Evolutionary conservation across 2,113 vertebrate genomes (phyloP), one percentile per base, ranked within the genome.

Genomic region (Halichoeres trimaculatus): DNA sequence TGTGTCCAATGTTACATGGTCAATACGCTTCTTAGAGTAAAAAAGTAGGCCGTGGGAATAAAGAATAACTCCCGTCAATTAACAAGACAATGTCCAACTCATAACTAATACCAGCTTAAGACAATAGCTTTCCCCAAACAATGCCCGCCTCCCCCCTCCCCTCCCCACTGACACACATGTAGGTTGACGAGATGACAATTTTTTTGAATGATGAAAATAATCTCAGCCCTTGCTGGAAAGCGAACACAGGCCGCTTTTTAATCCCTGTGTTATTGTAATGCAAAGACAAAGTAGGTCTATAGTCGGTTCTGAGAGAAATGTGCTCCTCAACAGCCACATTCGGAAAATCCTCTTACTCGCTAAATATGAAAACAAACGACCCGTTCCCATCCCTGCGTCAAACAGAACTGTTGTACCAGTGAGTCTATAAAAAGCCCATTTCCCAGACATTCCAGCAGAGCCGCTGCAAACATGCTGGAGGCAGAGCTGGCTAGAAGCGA

Each of bases 401-500:
- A 76, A 69, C 54, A 62, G 78, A 66, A 64, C 76, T 65, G 81
- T 86, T 80, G 75, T 86, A 84, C 76, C 74, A 79, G 69, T 77
- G 50, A 52, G 48, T 89, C 89, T 90, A 93, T 85, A 89, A 89
- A 93, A 92, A 90, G 85, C 67, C 11, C 35, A 24, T 78, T 92
- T 88, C 85, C 87, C 88, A 92, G 88, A 87, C 90, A 92, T 91
- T 92, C 90, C 89, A 86, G 35, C 67, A 69, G 70, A 64, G 86
- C 66, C 57, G 55, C 64, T 52, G 83, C 81, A 89, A 82, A 89
- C 71, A 83, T 82, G 61, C 70, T 69, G 58, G 71, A 74, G 81
- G 73, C 80, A 59, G 74, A 61, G 45, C 61, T 26, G 36, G 63
- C 74, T 57, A 43, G 17, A 7, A 74, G 54, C 38, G 26, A 56